These are phyloP conservation scores for Pseudopipra pipra DNA, from an alignment of 2,113 vertebrate species.

Conservation along the genomic window DNA sequence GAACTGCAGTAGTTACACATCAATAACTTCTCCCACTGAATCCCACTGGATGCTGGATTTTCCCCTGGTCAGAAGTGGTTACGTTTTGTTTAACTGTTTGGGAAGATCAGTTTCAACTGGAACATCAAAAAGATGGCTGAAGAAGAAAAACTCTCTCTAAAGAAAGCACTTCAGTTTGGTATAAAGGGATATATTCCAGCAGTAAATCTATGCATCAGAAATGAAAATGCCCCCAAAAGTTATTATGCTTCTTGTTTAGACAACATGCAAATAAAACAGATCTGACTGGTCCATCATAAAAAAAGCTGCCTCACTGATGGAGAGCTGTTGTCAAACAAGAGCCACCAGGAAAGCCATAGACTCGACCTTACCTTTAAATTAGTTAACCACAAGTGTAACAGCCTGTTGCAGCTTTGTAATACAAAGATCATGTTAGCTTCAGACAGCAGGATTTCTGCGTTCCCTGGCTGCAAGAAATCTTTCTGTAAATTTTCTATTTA, in stretches of 20 bases:
- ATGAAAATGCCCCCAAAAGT: background rate
- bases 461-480: background rate
- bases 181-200: background rate
- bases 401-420: background rate
- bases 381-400: background rate
- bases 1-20: background rate
- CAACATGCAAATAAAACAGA: constrained; percentile 18
- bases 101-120: background rate
- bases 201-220: constrained; percentile 22
- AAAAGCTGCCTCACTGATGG: background rate
- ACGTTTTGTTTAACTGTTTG: background rate
- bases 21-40: background rate
- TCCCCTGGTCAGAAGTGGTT: background rate
- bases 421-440: background rate
- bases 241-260: background rate
- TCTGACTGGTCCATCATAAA: constrained; percentile 9
- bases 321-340: background rate
- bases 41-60: background rate
- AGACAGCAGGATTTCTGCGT: background rate
- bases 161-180: background rate
- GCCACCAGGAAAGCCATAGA: constrained; percentile 17
- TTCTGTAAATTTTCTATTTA: background rate
- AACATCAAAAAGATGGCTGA: constrained; percentile 28
- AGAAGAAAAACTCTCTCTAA: background rate
- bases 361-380: background rate